phyloP scores from a whole-genome alignment of 53 echinoderm and acorn worm species.

The Actinopyga echinites region DNA sequence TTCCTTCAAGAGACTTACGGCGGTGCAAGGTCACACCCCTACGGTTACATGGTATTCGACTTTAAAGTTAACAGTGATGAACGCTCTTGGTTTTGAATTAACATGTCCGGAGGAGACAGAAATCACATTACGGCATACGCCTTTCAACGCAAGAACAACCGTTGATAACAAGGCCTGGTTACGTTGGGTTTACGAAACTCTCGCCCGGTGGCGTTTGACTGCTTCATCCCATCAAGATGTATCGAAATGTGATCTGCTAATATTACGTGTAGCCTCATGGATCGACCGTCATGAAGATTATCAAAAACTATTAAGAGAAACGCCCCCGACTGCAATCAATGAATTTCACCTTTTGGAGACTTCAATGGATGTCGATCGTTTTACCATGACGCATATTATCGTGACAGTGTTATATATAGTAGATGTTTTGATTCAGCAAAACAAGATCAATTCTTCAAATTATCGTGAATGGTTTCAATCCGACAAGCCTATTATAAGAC shows the following conservation, averaged over 20 bases:
- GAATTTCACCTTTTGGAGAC: too few relatives aligned
- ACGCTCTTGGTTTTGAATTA: not conserved
- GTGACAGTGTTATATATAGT: not conserved
- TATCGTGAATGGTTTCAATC: not conserved
- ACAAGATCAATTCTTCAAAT: not conserved
- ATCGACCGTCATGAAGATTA: too few relatives aligned
- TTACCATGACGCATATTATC: not conserved
- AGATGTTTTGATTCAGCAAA: not conserved
- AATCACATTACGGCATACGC: not conserved
- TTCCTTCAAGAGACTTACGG: not conserved
- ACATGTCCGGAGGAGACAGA: not conserved
- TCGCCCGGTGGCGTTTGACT: too few relatives aligned
- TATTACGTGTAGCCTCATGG: too few relatives aligned
- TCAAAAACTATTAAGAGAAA: too few relatives aligned
- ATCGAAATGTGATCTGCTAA: too few relatives aligned
- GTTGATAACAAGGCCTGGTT: too few relatives aligned
- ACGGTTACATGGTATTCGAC: slow-evolving; percentile 73
- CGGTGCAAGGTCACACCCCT: slow-evolving; percentile 27
- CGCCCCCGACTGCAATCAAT: too few relatives aligned
- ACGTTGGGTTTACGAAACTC: too few relatives aligned
- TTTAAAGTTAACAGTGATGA: slow-evolving; percentile 51
- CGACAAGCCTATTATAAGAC: not conserved
- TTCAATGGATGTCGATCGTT: too few relatives aligned
- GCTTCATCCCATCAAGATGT: too few relatives aligned
- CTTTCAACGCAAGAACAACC: not conserved